phyloP scores from a whole-genome alignment of 2,113 vertebrate species.

The Isichthys henryi region DNA sequence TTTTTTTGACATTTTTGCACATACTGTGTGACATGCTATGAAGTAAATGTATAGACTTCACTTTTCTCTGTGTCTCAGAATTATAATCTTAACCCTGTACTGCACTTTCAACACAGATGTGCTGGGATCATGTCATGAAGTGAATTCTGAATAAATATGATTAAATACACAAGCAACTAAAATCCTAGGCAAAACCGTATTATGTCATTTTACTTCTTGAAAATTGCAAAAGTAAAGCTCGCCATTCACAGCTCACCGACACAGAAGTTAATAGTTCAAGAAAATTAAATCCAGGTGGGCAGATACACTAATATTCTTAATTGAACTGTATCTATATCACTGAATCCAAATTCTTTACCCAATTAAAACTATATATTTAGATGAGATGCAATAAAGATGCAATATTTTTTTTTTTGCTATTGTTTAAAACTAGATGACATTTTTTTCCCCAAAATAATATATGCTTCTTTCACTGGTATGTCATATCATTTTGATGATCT shows the following conservation, averaged over 20 bases:
- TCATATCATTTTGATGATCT: not conserved
- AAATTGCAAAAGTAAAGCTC: not conserved
- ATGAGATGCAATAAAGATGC: not conserved
- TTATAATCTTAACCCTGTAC: not conserved
- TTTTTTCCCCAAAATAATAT: not conserved
- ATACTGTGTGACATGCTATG: not conserved
- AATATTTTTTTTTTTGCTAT: not conserved
- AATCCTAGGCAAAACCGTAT: not conserved
- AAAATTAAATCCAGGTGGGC: slow-evolving; percentile 35
- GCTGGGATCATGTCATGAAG: not conserved
- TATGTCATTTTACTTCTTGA: not conserved
- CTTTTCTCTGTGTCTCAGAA: not conserved
- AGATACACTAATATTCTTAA: slow-evolving; percentile 6
- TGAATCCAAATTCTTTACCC: not conserved
- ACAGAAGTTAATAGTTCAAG: slow-evolving; percentile 59
- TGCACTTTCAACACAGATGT: not conserved
- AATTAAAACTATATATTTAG: not conserved
- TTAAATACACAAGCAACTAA: not conserved
- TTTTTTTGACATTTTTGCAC: not conserved
- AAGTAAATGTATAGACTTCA: not conserved
- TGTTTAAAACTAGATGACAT: not conserved
- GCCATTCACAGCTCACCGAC: slow-evolving; percentile 49
- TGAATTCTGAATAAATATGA: not conserved
- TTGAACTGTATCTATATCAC: not conserved
- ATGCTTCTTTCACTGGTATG: not conserved